Evolutionary conservation across 2,113 vertebrate species (phyloP).

Genomic region (Pholis gunnellus): DNA sequence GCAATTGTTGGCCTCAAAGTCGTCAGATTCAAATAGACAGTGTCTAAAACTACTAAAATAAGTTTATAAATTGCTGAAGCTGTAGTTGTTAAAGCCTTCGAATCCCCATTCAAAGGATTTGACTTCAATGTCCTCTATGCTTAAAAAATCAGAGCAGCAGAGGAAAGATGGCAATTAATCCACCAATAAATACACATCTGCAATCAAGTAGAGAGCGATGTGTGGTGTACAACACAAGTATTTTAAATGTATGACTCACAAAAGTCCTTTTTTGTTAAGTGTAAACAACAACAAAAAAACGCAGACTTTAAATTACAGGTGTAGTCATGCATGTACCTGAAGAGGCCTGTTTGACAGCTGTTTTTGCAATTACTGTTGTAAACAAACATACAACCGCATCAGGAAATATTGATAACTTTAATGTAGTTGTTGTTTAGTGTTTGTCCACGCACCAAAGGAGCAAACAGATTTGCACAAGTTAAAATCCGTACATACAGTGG

Average conservation of each 20-base stretch:
- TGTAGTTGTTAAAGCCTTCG: background rate
- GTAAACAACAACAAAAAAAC: too few species aligned
- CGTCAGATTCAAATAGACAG: background rate
- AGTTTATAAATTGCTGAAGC: background rate
- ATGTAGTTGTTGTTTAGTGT: background rate
- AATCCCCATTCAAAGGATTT: too few species aligned
- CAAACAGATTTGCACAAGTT: background rate
- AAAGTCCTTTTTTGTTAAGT: too few species aligned
- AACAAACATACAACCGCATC: background rate
- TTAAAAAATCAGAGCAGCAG: conserved; percentile 1
- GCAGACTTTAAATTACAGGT: background rate
- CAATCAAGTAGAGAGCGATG: background rate
- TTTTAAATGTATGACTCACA: background rate
- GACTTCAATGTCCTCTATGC: background rate
- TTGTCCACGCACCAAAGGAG: background rate
- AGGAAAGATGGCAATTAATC: background rate
- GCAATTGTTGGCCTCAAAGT: background rate
- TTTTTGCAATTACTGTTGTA: background rate
- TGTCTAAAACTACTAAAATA: background rate
- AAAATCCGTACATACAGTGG: background rate
- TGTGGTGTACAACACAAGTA: background rate
- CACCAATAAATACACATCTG: background rate
- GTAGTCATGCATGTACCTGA: background rate
- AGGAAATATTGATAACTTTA: background rate
- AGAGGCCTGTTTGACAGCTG: background rate